Base-by-base conservation (phyloP, 2,113 vertebrate genomes). In the Platanista minor region DNA sequence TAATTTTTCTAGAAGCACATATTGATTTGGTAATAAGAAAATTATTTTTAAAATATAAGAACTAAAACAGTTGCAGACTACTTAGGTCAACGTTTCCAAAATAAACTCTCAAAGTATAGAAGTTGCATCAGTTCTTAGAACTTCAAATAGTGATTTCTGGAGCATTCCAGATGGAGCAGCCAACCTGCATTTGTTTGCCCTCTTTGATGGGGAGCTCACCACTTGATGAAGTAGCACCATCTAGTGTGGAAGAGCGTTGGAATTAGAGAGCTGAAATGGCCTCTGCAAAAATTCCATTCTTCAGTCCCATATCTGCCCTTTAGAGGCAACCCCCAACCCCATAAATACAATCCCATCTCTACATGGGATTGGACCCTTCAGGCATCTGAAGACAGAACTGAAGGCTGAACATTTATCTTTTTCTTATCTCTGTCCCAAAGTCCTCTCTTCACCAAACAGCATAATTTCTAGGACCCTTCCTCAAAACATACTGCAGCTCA, bases 11-110 rank as follows among this genome's bases (percentile, higher is more conserved):
- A 95, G 61, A 93, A 95, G 94, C 57, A 90, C 36, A 49, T 33
- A 77, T 2, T 93, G 46, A 92, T 46, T 66, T 88, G n/a, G 27
- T 57, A 96, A 62, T 89, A 92, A 96, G 14, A 87, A 96, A 96
- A 81, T 72, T 85, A 21, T 80, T 82, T 91, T 75, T 41, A 36
- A 91, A 95, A 89, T 88, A 88, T 61, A 80, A 78, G 82, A 95
- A 93, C 57, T 90, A 46, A 94, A 87, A 88, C 39, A 97, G 64
- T 39, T 95, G 8, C n/a, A 94, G n/a, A 46, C 92, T 95, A 94
- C 27, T 84, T 87, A 94, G 13, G n/a, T 96, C n/a, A 97, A 92
- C 66, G 92, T 92, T 94, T 93, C 90, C 52, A 86, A 97, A 96
- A 95, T 88, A 96, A 94, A 93, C n/a, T 95, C 52, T 91, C 66